Conservation (phyloP, 2,888 invertebrate genomes). For the Venusia cambrica region DNA sequence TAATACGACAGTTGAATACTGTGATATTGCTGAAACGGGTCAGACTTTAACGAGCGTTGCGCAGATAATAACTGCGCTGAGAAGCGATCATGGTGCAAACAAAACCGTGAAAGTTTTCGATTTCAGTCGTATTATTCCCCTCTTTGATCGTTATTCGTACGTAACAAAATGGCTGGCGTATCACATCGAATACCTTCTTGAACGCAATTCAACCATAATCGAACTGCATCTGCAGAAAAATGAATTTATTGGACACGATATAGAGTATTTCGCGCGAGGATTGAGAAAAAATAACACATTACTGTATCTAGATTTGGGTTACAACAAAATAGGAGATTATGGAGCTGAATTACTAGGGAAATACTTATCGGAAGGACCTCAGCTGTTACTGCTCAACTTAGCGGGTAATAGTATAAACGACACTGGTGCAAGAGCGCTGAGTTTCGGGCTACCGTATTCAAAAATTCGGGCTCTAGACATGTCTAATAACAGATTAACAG, state of each 20-base stretch:
- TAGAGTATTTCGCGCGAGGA: slow-evolving; percentile 78
- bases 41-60: slow-evolving; percentile 79
- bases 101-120: slow-evolving; percentile 57
- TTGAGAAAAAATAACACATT: slow-evolving; percentile 73
- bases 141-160: slow-evolving; percentile 59
- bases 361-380: slow-evolving; percentile 75
- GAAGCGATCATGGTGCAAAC: slow-evolving; percentile 58
- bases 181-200: slow-evolving; percentile 65
- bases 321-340: slow-evolving; percentile 82
- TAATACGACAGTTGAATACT: slow-evolving; percentile 64
- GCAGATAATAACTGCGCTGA: slow-evolving; percentile 70
- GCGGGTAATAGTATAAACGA: slow-evolving; percentile 80
- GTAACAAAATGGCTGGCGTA: slow-evolving; percentile 76
- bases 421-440: slow-evolving; percentile 79
- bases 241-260: slow-evolving; percentile 80
- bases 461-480: slow-evolving; percentile 81
- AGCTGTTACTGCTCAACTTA: slow-evolving; percentile 73
- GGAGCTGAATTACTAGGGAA: slow-evolving; percentile 76
- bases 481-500: slow-evolving; percentile 76
- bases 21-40: slow-evolving; percentile 81
- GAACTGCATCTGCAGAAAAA: slow-evolving; percentile 83
- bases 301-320: slow-evolving; percentile 80
- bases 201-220: slow-evolving; percentile 60
- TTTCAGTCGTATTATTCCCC: slow-evolving; percentile 58
- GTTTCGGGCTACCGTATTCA: slow-evolving; percentile 79